Evolutionary conservation across 1,140 invertebrate genomes (phyloP).

Genomic region (Leptinotarsa defecta): DNA sequence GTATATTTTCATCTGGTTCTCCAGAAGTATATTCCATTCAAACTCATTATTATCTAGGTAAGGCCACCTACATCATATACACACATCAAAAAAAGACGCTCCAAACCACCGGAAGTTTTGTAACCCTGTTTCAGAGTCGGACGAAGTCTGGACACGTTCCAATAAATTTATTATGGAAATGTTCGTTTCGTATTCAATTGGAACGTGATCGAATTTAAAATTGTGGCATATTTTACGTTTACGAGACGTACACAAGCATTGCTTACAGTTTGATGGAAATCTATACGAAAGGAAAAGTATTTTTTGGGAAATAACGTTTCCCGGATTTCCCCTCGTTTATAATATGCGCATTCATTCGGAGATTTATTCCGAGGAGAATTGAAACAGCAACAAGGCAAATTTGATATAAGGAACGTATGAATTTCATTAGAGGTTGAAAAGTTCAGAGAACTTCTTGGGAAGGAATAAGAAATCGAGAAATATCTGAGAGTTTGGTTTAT

Average conservation of each 20-base stretch:
- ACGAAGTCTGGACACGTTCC: slow-evolving; percentile 48
- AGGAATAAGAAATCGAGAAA: too few relatives aligned
- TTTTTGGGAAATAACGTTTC: background rate
- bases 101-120: background rate
- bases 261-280: slow-evolving; percentile 30
- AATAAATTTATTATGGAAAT: slow-evolving; percentile 53
- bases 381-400: too few relatives aligned
- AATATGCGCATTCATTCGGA: too few relatives aligned
- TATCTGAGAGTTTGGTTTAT: too few relatives aligned
- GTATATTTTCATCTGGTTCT: too few relatives aligned
- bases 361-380: too few relatives aligned
- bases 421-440: too few relatives aligned
- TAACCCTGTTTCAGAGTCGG: slow-evolving; percentile 1
- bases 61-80: too few relatives aligned
- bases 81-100: background rate
- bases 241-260: slow-evolving; percentile 35
- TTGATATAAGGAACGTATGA: too few relatives aligned
- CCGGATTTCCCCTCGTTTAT: background rate
- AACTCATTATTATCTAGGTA: too few relatives aligned
- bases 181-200: slow-evolving; percentile 52
- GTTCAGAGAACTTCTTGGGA: too few relatives aligned
- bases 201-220: slow-evolving; percentile 54
- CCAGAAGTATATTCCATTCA: too few relatives aligned
- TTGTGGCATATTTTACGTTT: slow-evolving; percentile 51
- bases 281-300: slow-evolving; percentile 14